Percentiles rank a stretch among this genome's conserved stretches.
Evolutionary conservation across 2,113 vertebrate genomes (phyloP).

Genomic region (Poeciliopsis occidentalis): DNA sequence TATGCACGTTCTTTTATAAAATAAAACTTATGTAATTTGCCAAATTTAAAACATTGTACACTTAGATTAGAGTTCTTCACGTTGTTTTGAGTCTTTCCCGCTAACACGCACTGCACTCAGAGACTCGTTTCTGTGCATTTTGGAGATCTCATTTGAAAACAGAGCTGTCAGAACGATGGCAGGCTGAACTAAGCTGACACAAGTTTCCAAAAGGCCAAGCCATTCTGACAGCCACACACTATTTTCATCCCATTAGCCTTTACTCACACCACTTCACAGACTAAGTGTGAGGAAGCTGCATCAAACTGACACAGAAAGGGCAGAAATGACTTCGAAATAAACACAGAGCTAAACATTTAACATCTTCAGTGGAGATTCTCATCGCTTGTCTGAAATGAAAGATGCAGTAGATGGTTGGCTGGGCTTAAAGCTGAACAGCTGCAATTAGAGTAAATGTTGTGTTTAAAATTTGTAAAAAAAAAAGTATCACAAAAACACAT

Average conservation of each 20-base stretch:
- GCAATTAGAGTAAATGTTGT: background rate
- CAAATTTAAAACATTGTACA: background rate
- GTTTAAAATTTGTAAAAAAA: too few relatives aligned
- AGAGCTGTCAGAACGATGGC: slow-evolving; percentile 36
- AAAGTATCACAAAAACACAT: too few relatives aligned
- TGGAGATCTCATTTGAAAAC: slow-evolving; percentile 32
- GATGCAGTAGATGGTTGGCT: too few relatives aligned
- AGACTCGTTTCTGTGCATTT: background rate
- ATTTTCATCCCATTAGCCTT: slow-evolving; percentile 35
- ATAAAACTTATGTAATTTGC: too few relatives aligned
- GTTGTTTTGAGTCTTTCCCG: background rate
- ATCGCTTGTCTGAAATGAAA: too few relatives aligned
- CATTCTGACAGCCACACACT: slow-evolving; percentile 29
- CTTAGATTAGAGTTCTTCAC: background rate
- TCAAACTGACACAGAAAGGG: slow-evolving; percentile 8
- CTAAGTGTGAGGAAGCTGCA: background rate
- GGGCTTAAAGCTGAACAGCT: background rate
- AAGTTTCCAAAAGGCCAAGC: slow-evolving; percentile 40
- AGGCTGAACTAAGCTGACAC: slow-evolving; percentile 26
- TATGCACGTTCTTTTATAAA: too few relatives aligned
- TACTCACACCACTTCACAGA: slow-evolving; percentile 18
- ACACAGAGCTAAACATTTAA: background rate
- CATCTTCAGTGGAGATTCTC: too few relatives aligned
- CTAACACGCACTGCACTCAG: background rate
- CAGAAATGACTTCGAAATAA: background rate